phyloP scores from a whole-genome alignment of 2,888 invertebrate genomes.

The Plebejus argus region DNA sequence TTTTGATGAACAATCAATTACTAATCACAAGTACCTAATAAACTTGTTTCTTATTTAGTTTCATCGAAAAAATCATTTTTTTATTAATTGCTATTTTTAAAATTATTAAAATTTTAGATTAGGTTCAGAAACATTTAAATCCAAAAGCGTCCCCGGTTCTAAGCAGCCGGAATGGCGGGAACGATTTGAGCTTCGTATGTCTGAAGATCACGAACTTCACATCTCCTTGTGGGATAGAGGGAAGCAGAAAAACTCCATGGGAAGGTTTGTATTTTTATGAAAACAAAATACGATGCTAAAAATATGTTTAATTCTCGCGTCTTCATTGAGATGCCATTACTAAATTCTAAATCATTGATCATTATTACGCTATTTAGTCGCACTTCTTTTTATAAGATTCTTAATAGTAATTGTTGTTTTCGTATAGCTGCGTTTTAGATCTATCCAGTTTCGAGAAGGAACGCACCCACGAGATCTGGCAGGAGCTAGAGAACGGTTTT shows the following conservation, averaged over 20 bases:
- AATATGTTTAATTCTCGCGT: no score
- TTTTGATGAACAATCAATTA: no score
- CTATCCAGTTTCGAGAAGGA: constrained; percentile 59
- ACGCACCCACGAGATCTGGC: constrained; percentile 68
- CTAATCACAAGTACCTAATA: no score
- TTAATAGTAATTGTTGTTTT: constrained; percentile 11
- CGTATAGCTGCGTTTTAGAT: constrained; percentile 61
- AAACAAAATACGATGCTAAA: neutral
- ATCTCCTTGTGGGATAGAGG: constrained; percentile 67
- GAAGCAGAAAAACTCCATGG: constrained; percentile 68
- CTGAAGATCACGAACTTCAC: constrained; percentile 54
- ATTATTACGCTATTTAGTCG: no score
- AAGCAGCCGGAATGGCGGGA: constrained; percentile 66
- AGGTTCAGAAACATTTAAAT: constrained; percentile 59
- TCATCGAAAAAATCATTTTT: no score
- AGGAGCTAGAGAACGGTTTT: constrained; percentile 61
- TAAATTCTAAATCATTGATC: no score
- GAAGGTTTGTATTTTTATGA: constrained; percentile 53
- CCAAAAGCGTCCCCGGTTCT: constrained; percentile 56
- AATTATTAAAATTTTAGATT: constrained; percentile 50
- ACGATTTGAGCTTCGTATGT: constrained; percentile 57
- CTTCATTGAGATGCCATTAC: no score
- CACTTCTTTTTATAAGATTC: no score
- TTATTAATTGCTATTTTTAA: no score
- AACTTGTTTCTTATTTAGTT: no score